Evolutionary conservation across 2,888 invertebrate species (phyloP).

Genomic region (Protonemura montana): DNA sequence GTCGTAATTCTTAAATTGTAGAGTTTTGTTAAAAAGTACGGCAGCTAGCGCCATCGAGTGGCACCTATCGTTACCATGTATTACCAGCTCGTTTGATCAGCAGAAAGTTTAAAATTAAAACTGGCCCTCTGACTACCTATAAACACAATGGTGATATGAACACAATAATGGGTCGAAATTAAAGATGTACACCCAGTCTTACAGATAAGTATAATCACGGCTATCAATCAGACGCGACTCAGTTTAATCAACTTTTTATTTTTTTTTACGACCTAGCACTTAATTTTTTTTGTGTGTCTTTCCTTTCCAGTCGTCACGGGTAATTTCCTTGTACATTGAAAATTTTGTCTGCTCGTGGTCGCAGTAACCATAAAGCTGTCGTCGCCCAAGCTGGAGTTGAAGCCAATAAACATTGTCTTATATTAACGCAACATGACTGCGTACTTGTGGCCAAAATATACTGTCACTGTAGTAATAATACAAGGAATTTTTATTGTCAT

Average conservation of each 20-base stretch:
- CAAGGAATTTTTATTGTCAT: not conserved
- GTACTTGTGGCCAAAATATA: not conserved
- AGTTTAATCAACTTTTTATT: not conserved
- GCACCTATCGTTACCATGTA: too few relatives aligned
- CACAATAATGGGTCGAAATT: not conserved
- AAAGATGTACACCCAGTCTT: not conserved
- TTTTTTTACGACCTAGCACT: too few relatives aligned
- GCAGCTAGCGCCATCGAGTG: too few relatives aligned
- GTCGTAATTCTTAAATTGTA: too few relatives aligned
- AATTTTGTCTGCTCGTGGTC: not conserved
- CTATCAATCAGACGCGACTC: not conserved
- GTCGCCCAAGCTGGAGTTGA: not conserved
- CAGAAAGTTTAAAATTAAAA: too few relatives aligned
- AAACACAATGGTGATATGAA: not conserved
- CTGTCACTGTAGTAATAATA: not conserved
- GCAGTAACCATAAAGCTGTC: not conserved
- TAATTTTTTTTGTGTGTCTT: not conserved
- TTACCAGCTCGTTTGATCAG: too few relatives aligned
- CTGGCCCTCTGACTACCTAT: too few relatives aligned
- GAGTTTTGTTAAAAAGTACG: too few relatives aligned
- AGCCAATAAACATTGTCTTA: not conserved
- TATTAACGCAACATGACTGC: not conserved
- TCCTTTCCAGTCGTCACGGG: not conserved
- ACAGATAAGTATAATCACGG: not conserved
- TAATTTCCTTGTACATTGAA: not conserved